These are phyloP conservation scores for Pherbina coryleti DNA, from an alignment of 2,888 invertebrate species.

Conservation along the genomic window DNA sequence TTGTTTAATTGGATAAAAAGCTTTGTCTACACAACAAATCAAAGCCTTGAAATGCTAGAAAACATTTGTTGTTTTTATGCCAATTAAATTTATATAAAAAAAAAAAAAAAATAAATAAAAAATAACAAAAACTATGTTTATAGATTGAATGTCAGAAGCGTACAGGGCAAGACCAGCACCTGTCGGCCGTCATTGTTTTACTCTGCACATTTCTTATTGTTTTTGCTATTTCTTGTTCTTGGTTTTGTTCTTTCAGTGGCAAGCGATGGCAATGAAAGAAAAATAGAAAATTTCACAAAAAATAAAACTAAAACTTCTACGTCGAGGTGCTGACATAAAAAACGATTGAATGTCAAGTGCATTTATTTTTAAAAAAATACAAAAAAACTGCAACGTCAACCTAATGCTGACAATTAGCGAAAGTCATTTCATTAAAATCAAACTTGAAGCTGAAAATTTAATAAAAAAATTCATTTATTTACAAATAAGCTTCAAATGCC, in stretches of 20 bases:
- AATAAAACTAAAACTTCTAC: background rate
- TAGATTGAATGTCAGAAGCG: slow-evolving; percentile 26
- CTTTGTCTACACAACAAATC: background rate
- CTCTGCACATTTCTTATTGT: background rate
- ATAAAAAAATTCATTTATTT: background rate
- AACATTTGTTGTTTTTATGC: slow-evolving; percentile 14
- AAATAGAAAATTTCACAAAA: background rate
- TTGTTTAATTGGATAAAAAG: background rate
- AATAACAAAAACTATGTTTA: background rate
- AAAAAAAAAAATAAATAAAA: background rate
- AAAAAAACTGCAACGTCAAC: background rate
- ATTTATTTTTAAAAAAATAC: slow-evolving; percentile 25
- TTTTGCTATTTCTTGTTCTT: background rate
- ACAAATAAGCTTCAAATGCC: background rate
- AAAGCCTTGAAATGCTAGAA: too few relatives aligned
- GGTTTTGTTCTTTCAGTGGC: background rate
- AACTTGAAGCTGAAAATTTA: background rate
- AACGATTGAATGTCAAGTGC: slow-evolving; percentile 35
- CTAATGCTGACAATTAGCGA: background rate
- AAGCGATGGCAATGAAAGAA: slow-evolving; percentile 12
- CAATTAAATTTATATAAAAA: slow-evolving; percentile 15
- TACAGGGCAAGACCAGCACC: slow-evolving; percentile 29
- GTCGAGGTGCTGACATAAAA: slow-evolving; percentile 26
- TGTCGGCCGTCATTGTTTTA: slow-evolving; percentile 2
- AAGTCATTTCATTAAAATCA: slow-evolving; percentile 1